A percentile compares a stretch with the other conserved stretches of the same genome.
Conservation (phyloP, 2,797 vertebrate species). For the Takifugu rubripes region DNA sequence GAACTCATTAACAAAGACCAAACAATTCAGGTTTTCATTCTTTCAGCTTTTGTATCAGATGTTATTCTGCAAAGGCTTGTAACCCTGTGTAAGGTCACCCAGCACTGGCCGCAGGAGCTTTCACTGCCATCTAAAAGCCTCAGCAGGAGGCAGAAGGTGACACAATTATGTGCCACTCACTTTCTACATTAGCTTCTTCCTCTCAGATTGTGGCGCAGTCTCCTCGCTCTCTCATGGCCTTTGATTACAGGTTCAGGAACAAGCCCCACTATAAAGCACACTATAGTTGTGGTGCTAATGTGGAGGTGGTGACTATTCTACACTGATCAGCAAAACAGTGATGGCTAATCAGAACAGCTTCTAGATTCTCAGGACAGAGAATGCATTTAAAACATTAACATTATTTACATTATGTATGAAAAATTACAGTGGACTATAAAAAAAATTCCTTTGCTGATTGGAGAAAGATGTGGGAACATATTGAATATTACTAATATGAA, state of each 20-base stretch:
- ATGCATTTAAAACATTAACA: too few species aligned
- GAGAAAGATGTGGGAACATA: too few species aligned
- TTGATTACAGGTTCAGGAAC: slow-evolving; percentile 55
- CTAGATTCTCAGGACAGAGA: too few species aligned
- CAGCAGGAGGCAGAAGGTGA: slow-evolving; percentile 73
- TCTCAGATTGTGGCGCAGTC: slow-evolving; percentile 25
- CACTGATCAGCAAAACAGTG: slow-evolving; percentile 29
- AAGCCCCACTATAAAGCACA: slow-evolving; percentile 33
- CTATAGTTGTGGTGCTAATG: slow-evolving; percentile 51
- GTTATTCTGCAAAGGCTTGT: neutral
- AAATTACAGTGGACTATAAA: too few species aligned
- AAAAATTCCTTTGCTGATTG: too few species aligned
- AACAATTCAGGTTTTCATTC: slow-evolving; percentile 2
- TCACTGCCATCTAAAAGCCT: slow-evolving; percentile 68
- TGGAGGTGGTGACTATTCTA: slow-evolving; percentile 32
- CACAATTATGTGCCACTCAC: slow-evolving; percentile 69
- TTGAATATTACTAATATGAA: too few species aligned
- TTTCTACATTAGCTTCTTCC: slow-evolving; percentile 66
- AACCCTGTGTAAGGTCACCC: slow-evolving; percentile 26
- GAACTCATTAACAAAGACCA: neutral
- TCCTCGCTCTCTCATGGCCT: slow-evolving; percentile 23
- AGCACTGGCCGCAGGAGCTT: slow-evolving; percentile 24
- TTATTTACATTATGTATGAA: too few species aligned
- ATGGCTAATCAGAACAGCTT: neutral
- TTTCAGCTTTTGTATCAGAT: slow-evolving; percentile 8